These are phyloP conservation scores for Tapirus terrestris DNA, from an alignment of 2,113 vertebrate species.

Conservation along the genomic window DNA sequence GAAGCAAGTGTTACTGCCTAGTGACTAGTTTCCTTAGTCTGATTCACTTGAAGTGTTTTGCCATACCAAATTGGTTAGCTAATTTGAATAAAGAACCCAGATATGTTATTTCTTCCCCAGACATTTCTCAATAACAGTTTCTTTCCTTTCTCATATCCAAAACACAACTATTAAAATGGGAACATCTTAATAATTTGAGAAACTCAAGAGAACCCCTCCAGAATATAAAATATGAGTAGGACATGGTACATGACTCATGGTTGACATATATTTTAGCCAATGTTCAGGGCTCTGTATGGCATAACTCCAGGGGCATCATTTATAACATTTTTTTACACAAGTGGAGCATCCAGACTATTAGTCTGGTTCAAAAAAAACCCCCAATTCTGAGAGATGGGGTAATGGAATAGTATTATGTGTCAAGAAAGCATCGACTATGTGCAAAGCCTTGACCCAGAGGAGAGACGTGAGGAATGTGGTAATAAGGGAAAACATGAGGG, in stretches of 20 bases:
- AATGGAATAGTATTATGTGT: not conserved
- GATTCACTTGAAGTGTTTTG: slow-evolving; percentile 57
- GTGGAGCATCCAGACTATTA: not conserved
- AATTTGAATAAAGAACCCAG: slow-evolving; percentile 57
- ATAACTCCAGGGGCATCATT: not conserved
- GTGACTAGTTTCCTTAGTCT: slow-evolving; percentile 26
- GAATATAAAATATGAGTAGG: not conserved
- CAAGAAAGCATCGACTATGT: not conserved
- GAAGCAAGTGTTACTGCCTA: slow-evolving; percentile 33
- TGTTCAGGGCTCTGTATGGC: not conserved
- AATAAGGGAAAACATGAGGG: not conserved
- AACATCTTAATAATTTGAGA: slow-evolving; percentile 41
- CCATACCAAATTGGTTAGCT: slow-evolving; percentile 58
- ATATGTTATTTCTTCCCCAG: slow-evolving; percentile 41
- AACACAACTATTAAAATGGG: slow-evolving; percentile 28
- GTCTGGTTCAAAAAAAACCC: not conserved
- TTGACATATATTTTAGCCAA: slow-evolving; percentile 38
- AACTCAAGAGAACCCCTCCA: not conserved
- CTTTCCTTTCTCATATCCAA: slow-evolving; percentile 39
- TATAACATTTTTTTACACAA: slow-evolving; percentile 24
- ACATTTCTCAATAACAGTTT: slow-evolving; percentile 54
- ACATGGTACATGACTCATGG: not conserved
- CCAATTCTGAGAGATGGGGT: slow-evolving; percentile 4
- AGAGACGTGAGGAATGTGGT: not conserved
- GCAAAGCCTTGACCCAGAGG: not conserved